These are phyloP conservation scores for Drosophila crucigera DNA, from an alignment of 2,888 invertebrate species.

Conservation along the genomic window DNA sequence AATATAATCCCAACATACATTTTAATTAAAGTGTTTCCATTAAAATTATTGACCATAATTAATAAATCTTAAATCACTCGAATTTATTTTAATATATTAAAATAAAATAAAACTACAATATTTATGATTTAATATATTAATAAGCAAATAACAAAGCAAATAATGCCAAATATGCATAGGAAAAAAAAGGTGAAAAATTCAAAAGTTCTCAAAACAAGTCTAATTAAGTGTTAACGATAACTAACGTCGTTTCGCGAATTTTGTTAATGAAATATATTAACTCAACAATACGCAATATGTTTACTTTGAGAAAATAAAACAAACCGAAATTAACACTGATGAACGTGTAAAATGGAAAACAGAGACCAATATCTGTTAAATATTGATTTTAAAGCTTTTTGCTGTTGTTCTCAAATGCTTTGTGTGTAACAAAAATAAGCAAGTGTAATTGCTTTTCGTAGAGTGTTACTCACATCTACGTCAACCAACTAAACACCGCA, in stretches of 20 bases:
- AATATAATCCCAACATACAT: not conserved
- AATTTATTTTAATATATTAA: not conserved
- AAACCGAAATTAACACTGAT: not conserved
- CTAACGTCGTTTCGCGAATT: not conserved
- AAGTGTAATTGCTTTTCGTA: not conserved
- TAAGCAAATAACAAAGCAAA: not conserved
- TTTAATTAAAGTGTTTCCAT: not conserved
- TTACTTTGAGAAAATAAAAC: not conserved
- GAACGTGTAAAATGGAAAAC: not conserved
- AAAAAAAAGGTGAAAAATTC: not conserved
- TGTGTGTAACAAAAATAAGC: not conserved
- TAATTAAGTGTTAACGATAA: not conserved
- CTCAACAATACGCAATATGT: not conserved
- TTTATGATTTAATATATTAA: not conserved
- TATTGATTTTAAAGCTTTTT: not conserved
- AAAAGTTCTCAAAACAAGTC: too few relatives aligned
- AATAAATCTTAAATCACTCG: not conserved
- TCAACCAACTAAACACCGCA: not conserved
- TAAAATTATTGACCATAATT: not conserved
- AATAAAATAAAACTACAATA: not conserved
- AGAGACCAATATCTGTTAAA: not conserved
- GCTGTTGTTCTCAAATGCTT: not conserved
- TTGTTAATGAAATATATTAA: not conserved
- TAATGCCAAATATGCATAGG: not conserved
- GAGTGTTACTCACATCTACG: not conserved